phyloP scores from a whole-genome alignment of 2,113 vertebrate species.

The Cryptomyrus ogoouensis region DNA sequence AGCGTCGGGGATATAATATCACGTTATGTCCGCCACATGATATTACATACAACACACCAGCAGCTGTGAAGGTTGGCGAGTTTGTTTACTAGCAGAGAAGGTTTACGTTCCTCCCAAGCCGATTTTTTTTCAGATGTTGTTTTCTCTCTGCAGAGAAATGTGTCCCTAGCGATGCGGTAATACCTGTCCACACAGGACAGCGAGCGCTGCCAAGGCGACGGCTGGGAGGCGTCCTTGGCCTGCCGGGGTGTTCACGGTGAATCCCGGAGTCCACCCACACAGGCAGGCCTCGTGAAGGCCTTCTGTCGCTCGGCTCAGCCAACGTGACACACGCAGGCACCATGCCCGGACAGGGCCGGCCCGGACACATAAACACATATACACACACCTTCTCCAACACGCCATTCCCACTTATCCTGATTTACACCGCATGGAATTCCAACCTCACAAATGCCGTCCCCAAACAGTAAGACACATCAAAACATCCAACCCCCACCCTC shows the following conservation, averaged over 20 bases:
- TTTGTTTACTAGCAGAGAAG: neutral
- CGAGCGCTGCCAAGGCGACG: slow-evolving; percentile 44
- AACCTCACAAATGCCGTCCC: neutral
- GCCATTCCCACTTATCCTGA: slow-evolving; percentile 25
- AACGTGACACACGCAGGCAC: slow-evolving; percentile 28
- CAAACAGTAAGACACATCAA: neutral
- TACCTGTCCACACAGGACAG: slow-evolving; percentile 37
- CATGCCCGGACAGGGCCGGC: slow-evolving; percentile 22
- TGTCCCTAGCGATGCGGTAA: slow-evolving; percentile 43
- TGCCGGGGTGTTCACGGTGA: slow-evolving; percentile 64
- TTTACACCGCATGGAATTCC: slow-evolving; percentile 4
- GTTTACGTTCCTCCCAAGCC: neutral
- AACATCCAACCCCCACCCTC: neutral
- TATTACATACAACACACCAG: neutral
- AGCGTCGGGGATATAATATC: neutral
- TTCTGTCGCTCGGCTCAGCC: slow-evolving; percentile 64
- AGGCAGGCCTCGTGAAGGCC: slow-evolving; percentile 68
- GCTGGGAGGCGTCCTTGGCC: slow-evolving; percentile 68
- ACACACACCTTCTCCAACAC: slow-evolving; percentile 16
- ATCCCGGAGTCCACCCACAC: slow-evolving; percentile 70
- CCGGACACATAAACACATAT: slow-evolving; percentile 17
- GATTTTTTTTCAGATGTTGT: slow-evolving; percentile 25
- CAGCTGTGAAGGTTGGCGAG: neutral
- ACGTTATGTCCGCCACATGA: neutral
- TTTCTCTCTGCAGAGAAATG: slow-evolving; percentile 36